Conservation (phyloP, 2,113 vertebrate genomes). For the Siniperca chuatsi region DNA sequence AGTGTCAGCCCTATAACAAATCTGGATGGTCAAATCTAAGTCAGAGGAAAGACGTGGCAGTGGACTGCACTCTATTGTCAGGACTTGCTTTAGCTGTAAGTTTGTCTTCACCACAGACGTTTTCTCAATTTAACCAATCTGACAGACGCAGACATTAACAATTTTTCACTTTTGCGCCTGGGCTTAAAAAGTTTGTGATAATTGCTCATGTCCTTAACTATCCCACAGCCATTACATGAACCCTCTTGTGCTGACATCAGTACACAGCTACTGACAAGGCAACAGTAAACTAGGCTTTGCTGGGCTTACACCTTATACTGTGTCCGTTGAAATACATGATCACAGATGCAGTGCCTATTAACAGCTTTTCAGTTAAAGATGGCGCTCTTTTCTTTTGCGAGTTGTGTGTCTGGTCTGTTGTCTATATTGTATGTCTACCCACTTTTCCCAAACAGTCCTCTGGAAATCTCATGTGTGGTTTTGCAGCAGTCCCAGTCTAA, state of each 20-base stretch:
- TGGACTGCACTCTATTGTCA: not conserved
- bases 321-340: no score
- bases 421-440: not conserved
- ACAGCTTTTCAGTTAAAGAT: constrained; percentile 1
- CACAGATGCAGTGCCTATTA: not conserved
- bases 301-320: not conserved
- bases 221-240: not conserved
- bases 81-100: not conserved
- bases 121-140: not conserved
- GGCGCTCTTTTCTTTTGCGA: not conserved
- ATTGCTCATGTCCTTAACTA: not conserved
- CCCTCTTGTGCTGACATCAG: not conserved
- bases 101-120: not conserved
- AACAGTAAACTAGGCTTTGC: not conserved
- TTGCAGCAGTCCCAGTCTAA: not conserved
- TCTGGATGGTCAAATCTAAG: not conserved
- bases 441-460: not conserved
- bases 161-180: no score
- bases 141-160: not conserved
- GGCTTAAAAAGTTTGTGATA: not conserved
- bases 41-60: not conserved
- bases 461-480: not conserved
- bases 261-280: not conserved
- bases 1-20: not conserved
- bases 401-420: not conserved